Percentiles rank a stretch among this genome's conserved stretches.
These are phyloP conservation scores for Mustela nigripes DNA, from an alignment of 2,113 vertebrate species.

Conservation along the genomic window DNA sequence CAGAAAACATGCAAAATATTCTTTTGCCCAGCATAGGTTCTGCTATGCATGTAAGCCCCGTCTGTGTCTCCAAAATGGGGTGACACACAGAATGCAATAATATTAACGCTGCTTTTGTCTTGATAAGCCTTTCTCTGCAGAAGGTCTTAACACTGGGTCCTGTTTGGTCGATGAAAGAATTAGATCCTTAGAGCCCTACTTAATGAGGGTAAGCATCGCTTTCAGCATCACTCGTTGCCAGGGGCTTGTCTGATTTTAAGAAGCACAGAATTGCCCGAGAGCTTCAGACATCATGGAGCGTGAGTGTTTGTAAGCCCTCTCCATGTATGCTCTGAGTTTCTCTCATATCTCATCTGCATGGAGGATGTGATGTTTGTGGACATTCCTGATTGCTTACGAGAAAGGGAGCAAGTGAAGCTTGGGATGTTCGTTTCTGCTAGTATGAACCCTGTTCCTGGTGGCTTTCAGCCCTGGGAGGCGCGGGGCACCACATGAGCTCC, in stretches of 20 bases:
- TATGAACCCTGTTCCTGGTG: neutral
- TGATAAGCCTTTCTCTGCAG: neutral
- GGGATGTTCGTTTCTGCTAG: neutral
- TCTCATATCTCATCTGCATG: neutral
- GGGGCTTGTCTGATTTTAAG: neutral
- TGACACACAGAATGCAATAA: neutral
- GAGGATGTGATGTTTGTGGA: neutral
- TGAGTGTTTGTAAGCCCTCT: neutral
- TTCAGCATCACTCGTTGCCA: neutral
- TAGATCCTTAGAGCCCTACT: neutral
- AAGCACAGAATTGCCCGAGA: neutral
- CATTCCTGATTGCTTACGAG: neutral
- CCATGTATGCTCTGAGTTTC: neutral
- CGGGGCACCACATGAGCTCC: accelerated
- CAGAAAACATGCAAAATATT: neutral
- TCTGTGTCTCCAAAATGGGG: neutral
- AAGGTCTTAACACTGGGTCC: neutral
- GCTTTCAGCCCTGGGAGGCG: neutral
- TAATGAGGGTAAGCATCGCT: neutral
- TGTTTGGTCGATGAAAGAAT: slow-evolving; percentile 13
- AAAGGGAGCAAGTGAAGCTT: accelerated
- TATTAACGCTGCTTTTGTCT: neutral
- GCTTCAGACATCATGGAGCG: neutral
- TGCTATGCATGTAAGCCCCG: neutral
- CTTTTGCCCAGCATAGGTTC: neutral